Conservation (phyloP, 2,797 vertebrate species). For the Periophthalmus magnuspinnatus region DNA sequence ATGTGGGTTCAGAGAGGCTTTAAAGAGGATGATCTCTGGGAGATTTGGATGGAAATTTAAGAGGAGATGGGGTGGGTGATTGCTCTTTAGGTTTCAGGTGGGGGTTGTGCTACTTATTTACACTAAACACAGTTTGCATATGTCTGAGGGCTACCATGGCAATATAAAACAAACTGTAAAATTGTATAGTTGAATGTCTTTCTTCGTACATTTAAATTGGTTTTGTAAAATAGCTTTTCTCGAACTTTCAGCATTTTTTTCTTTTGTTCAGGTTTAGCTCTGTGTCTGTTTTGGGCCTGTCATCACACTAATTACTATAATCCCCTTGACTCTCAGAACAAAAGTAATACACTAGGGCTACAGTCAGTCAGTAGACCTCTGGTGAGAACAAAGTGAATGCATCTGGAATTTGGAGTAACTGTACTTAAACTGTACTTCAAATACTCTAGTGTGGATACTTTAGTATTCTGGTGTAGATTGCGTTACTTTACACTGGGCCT, state of each 20-base stretch:
- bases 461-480: background rate
- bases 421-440: background rate
- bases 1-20: conserved; percentile 18
- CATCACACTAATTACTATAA: conserved; percentile 63
- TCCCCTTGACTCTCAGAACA: conserved; percentile 59
- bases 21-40: conserved; percentile 36
- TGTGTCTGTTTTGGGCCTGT: conserved; percentile 28
- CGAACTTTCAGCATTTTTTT: conserved; percentile 5
- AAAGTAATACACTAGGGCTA: conserved; percentile 50
- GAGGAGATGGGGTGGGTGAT: background rate
- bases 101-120: conserved; percentile 29
- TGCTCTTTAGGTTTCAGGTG: conserved; percentile 11
- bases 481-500: too few species aligned
- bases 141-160: background rate
- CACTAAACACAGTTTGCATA: background rate
- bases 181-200: background rate
- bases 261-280: conserved; percentile 11
- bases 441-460: background rate
- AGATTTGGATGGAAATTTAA: conserved; percentile 24
- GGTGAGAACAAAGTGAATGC: conserved; percentile 12
- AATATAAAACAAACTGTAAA: background rate
- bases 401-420: background rate
- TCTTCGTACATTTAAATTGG: background rate
- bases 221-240: background rate
- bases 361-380: conserved; percentile 7